Percentiles rank a stretch among this genome's conserved stretches.
Conservation (phyloP, 2,113 vertebrate species). For the Aleadryas rufinucha region DNA sequence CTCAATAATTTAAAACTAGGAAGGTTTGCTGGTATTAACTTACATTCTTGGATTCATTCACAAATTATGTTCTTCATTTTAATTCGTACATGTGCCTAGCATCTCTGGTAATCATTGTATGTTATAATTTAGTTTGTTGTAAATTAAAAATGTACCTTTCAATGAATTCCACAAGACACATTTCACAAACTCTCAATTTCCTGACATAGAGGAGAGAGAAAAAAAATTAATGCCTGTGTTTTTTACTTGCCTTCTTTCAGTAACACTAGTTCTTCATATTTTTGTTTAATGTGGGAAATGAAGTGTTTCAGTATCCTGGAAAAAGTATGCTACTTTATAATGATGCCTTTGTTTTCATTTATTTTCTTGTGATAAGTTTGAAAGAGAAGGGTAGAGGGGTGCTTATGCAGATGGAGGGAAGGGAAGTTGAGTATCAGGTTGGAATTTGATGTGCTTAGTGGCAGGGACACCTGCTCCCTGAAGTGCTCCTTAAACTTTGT, state of each 20-base stretch:
- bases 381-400: not conserved
- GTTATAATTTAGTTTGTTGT: not conserved
- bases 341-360: not conserved
- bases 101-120: not conserved
- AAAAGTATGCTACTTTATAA: not conserved
- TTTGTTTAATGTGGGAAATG: not conserved
- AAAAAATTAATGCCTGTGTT: not conserved
- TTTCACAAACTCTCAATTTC: not conserved
- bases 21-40: not conserved
- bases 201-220: not conserved
- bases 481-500: not conserved
- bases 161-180: not conserved
- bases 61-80: not conserved
- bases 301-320: not conserved
- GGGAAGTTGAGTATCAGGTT: not conserved
- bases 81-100: not conserved
- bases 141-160: not conserved
- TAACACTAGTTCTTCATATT: not conserved
- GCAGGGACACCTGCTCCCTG: rapidly evolving
- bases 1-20: not conserved
- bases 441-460: not conserved
- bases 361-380: not conserved
- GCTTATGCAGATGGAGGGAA: not conserved
- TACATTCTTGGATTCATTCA: not conserved
- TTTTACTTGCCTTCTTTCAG: not conserved